Base-by-base conservation (phyloP, 2,113 vertebrate species). In the Coryphaenoides rupestris region DNA sequence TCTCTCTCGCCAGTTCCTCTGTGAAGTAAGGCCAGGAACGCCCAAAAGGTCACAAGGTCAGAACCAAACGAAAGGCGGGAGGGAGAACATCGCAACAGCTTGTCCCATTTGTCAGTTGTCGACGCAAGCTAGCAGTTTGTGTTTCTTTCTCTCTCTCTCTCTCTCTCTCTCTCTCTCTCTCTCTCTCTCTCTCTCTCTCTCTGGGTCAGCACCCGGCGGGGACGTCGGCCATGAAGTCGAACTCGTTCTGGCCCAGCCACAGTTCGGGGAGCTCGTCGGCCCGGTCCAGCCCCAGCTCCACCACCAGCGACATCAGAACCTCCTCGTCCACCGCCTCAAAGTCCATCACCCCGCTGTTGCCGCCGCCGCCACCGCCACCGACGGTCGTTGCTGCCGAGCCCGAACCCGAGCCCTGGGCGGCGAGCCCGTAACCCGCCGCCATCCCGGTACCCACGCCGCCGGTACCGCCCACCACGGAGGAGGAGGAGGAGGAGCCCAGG, bases 201-300 rank as follows among this genome's bases (percentile, higher is more conserved):
- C 2, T 40, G 33, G 33, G 75, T 91, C 87, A 88, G 82, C 85
- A 92, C 28, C 90, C 83, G 5, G 89, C 87, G 0, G 87, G 88
- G 21, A 92, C 88, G 12, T 94, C 93, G 0, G 89, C 82, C 56
- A 87, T 84, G 63, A 92, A 93, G 65, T 94, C 91, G 62, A 95
- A 93, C 81, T 95, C 92, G 40, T 92, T 94, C 80, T 94, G 93
- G 33, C 91, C 89, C 65, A 96, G 83, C 92, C 93, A 94, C 21
- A 95, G 91, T 81, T 96, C 92, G 0, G 90, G 93, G 46, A 96
- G 90, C 75, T 94, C 92, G 24, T 93, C 91, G 17, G 89, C 91
- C 40, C 86, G 79, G 77, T 93, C 92, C 80, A 96, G 82, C 21
- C 92, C 94, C 24, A 95, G 76, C 79, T 94, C 92, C 68, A 93